A percentile compares a stretch with the other conserved stretches of the same genome.
These are phyloP conservation scores for Fistularia tabacaria DNA, from an alignment of 2,797 vertebrate genomes.

Conservation along the genomic window DNA sequence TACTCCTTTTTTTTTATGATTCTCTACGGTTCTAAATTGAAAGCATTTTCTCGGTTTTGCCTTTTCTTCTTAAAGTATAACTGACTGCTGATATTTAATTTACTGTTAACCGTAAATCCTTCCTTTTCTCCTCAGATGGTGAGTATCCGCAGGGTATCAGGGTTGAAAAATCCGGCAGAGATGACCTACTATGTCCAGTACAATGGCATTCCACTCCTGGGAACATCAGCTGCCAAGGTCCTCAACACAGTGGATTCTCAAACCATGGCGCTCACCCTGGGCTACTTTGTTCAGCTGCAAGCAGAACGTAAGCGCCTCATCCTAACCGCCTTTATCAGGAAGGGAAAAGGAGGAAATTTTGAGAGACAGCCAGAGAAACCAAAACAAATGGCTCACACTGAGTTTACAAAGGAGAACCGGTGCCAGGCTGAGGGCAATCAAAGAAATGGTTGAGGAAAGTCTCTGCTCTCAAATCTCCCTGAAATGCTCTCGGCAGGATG, in stretches of 20 bases:
- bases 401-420: conserved; percentile 27
- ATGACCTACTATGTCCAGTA: conserved; percentile 92
- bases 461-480: conserved; percentile 46
- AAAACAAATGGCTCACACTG: conserved; percentile 31
- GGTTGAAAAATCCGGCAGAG: conserved; percentile 88
- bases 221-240: conserved; percentile 90
- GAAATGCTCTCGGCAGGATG: conserved; percentile 44
- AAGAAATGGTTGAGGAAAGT: conserved; percentile 36
- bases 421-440: conserved; percentile 12
- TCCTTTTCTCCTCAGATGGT: conserved; percentile 83
- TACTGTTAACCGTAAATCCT: neutral
- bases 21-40: too few relatives aligned
- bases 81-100: neutral
- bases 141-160: conserved; percentile 85
- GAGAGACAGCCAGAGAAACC: conserved; percentile 24
- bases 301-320: conserved; percentile 86
- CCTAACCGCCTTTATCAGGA: conserved; percentile 4
- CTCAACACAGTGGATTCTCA: conserved; percentile 96
- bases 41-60: too few relatives aligned
- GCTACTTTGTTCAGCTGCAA: conserved; percentile 94
- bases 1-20: too few relatives aligned
- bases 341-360: conserved; percentile 12
- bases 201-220: conserved; percentile 83
- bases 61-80: too few relatives aligned
- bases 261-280: conserved; percentile 92